Evolutionary conservation across 2,888 invertebrate genomes (phyloP).

Genomic region (Myathropa florea): DNA sequence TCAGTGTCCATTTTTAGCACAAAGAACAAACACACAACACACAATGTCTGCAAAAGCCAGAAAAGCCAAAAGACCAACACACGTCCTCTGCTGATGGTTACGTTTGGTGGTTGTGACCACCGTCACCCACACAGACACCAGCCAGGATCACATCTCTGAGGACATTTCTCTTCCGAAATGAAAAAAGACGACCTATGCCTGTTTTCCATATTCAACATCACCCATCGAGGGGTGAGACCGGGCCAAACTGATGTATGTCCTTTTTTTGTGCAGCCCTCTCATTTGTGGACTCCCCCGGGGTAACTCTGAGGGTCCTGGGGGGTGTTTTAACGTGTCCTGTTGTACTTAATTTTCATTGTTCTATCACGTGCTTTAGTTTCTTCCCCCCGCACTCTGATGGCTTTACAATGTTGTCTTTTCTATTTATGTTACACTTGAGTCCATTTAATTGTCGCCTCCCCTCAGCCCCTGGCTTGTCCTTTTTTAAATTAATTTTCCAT

Average conservation of each 20-base stretch:
- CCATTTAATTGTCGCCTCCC: conserved; percentile 54
- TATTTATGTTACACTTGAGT: conserved; percentile 61
- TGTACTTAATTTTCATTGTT: conserved; percentile 66
- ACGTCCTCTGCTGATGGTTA: conserved; percentile 61
- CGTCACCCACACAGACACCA: conserved; percentile 10
- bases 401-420: conserved; percentile 56
- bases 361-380: conserved; percentile 51
- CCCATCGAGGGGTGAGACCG: background rate
- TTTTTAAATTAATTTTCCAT: conserved; percentile 65
- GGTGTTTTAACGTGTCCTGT: conserved; percentile 62
- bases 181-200: conserved; percentile 24
- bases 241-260: conserved; percentile 41
- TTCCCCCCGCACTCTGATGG: conserved; percentile 40
- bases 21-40: conserved; percentile 63
- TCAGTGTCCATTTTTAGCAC: conserved; percentile 68
- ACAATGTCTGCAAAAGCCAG: conserved; percentile 50
- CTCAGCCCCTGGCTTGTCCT: background rate
- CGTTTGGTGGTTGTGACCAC: conserved; percentile 39
- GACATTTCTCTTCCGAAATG: conserved; percentile 49
- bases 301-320: conserved; percentile 1
- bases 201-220: conserved; percentile 60
- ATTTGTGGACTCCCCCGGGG: background rate
- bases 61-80: conserved; percentile 67
- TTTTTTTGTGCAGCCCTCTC: conserved; percentile 45
- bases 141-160: conserved; percentile 42